Evolutionary conservation across 2,113 vertebrate species (phyloP).

Genomic region (Chionodraco myersi): DNA sequence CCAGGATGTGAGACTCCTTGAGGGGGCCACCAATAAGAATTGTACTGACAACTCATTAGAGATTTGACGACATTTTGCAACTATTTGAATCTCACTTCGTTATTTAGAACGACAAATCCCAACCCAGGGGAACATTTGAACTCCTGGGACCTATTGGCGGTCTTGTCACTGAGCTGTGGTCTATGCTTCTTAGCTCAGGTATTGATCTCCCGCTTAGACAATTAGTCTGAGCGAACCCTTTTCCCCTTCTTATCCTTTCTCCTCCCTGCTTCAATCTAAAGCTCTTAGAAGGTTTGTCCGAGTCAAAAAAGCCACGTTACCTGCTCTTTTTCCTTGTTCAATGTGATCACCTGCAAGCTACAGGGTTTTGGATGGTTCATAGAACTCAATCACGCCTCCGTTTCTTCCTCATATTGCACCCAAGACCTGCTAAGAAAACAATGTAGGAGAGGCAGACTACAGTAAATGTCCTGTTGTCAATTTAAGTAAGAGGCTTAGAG

Average conservation of each 20-base stretch:
- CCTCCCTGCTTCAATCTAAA: conserved; percentile 45
- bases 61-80: neutral
- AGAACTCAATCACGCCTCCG: conserved; percentile 20
- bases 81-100: conserved; percentile 15
- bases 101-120: conserved; percentile 57
- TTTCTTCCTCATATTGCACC: conserved; percentile 1
- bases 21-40: neutral
- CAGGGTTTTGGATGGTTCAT: conserved; percentile 27
- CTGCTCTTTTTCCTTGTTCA: conserved; percentile 43
- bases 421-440: neutral
- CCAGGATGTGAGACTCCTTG: no score
- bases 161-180: conserved; percentile 58
- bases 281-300: conserved; percentile 44
- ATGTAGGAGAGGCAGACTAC: neutral
- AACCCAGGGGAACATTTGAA: conserved; percentile 54
- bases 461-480: conserved; percentile 2
- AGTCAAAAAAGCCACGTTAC: conserved; percentile 69
- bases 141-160: conserved; percentile 57
- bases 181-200: conserved; percentile 61
- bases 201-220: conserved; percentile 75
- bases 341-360: conserved; percentile 47
- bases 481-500: neutral
- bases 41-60: neutral
- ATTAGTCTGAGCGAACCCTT: conserved; percentile 70
- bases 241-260: conserved; percentile 46